A percentile compares a stretch with the other conserved stretches of the same genome.
Conservation (phyloP, 2,888 invertebrate species). For the Andrena marginata region DNA sequence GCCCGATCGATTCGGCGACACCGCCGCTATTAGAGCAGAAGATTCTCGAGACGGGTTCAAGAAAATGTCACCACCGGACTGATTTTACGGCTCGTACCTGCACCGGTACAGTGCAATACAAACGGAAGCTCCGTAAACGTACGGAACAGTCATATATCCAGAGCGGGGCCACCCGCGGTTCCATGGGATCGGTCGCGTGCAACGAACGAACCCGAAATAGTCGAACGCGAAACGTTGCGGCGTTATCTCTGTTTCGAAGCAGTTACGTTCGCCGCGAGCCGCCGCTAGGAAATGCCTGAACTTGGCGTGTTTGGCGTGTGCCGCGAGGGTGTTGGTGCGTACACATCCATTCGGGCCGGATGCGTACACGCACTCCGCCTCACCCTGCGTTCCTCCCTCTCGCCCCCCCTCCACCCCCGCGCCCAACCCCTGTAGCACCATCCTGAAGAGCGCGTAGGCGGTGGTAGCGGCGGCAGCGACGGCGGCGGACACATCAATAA, state of each 20-base stretch:
- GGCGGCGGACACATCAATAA: conserved; percentile 84
- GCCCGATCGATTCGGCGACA: too few relatives aligned
- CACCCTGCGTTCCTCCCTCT: conserved; percentile 32
- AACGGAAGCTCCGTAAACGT: too few relatives aligned
- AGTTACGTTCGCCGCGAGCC: conserved; percentile 2
- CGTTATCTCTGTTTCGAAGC: conserved; percentile 46
- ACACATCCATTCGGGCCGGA: conserved; percentile 55
- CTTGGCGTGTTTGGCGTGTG: conserved; percentile 49
- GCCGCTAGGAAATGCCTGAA: conserved; percentile 53
- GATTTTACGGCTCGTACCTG: too few relatives aligned
- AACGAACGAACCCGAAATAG: conserved; percentile 25
- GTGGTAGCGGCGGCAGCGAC: conserved; percentile 73
- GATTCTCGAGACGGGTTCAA: too few relatives aligned
- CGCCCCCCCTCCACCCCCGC: conserved; percentile 13
- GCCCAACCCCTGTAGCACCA: conserved; percentile 28
- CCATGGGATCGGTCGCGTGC: conserved; percentile 3
- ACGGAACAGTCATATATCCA: background rate
- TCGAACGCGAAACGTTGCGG: conserved; percentile 20
- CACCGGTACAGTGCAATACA: too few relatives aligned
- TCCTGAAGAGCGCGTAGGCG: conserved; percentile 69
- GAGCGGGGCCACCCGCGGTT: background rate
- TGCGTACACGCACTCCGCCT: conserved; percentile 67
- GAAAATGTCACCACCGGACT: too few relatives aligned
- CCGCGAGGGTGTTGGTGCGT: conserved; percentile 57
- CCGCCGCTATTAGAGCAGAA: too few relatives aligned